Conservation (phyloP, 1,140 invertebrate genomes). For the Penaeus indicus region DNA sequence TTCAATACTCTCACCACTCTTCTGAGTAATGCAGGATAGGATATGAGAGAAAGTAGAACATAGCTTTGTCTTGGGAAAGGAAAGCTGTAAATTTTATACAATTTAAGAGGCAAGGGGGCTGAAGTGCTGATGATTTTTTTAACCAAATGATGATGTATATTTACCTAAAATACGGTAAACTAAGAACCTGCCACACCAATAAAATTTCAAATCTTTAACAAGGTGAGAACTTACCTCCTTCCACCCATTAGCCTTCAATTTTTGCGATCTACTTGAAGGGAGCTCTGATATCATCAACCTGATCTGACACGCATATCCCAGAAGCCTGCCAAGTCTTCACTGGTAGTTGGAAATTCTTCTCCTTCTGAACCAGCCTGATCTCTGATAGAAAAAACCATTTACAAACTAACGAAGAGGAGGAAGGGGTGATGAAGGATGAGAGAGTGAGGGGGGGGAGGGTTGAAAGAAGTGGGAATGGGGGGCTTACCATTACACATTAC, state of each 20-base stretch:
- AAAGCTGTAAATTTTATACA: no score
- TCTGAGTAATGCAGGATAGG: no score
- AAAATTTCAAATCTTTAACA: constrained; percentile 35
- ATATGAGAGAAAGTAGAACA: no score
- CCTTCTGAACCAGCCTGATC: constrained; percentile 69
- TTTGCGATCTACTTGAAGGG: constrained; percentile 84
- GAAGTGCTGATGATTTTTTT: no score
- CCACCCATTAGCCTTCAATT: constrained; percentile 81
- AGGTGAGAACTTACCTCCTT: constrained; percentile 71
- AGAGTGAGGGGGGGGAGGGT: no score
- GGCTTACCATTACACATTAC: not conserved
- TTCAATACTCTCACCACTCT: no score
- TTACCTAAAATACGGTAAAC: not conserved
- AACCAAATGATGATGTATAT: not conserved
- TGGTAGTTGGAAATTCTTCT: constrained; percentile 88
- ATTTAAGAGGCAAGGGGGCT: no score
- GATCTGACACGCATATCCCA: constrained; percentile 97
- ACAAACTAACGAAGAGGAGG: not conserved
- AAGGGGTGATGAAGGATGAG: not conserved
- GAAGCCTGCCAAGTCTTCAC: constrained; percentile 91
- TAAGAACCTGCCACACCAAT: constrained; percentile 70
- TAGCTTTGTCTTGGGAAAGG: no score
- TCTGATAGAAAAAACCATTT: not conserved
- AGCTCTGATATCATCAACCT: constrained; percentile 83
- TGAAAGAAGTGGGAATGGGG: not conserved